Evolutionary conservation across 92 coral and sea anemone species (phyloP).

Genomic region (Porites rus): DNA sequence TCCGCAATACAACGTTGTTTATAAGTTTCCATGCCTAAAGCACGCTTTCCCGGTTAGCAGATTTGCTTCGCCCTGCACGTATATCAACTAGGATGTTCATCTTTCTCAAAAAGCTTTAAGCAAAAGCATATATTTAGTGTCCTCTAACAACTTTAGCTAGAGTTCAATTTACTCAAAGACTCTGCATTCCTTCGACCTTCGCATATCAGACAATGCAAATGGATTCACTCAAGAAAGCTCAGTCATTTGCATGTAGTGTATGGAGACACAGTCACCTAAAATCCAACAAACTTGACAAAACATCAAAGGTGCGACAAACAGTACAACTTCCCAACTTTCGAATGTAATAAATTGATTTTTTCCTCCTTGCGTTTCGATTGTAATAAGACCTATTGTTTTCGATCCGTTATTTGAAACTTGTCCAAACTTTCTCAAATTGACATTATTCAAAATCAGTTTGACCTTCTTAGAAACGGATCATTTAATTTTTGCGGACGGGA

Average conservation of each 20-base stretch:
- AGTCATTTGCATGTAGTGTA: background rate
- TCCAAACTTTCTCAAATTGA: background rate
- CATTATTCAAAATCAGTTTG: background rate
- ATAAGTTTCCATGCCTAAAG: background rate
- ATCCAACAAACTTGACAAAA: too few relatives aligned
- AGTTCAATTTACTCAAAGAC: background rate
- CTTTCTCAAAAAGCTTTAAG: too few relatives aligned
- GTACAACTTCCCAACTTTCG: too few relatives aligned
- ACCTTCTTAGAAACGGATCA: constrained; percentile 5
- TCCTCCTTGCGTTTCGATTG: too few relatives aligned
- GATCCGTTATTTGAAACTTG: constrained; percentile 9
- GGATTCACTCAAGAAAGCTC: background rate
- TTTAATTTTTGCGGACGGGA: background rate
- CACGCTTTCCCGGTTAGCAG: background rate
- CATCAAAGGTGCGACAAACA: too few relatives aligned
- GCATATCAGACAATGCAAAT: too few relatives aligned
- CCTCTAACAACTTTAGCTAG: background rate
- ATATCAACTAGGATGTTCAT: too few relatives aligned
- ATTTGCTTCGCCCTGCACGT: too few relatives aligned
- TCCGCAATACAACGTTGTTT: background rate
- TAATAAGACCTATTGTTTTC: constrained; percentile 1
- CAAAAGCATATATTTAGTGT: too few relatives aligned
- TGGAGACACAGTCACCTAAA: background rate
- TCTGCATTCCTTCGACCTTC: background rate
- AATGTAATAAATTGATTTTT: too few relatives aligned